Evolutionary conservation across 2,797 vertebrate species (phyloP).

Genomic region (Falco cherrug): DNA sequence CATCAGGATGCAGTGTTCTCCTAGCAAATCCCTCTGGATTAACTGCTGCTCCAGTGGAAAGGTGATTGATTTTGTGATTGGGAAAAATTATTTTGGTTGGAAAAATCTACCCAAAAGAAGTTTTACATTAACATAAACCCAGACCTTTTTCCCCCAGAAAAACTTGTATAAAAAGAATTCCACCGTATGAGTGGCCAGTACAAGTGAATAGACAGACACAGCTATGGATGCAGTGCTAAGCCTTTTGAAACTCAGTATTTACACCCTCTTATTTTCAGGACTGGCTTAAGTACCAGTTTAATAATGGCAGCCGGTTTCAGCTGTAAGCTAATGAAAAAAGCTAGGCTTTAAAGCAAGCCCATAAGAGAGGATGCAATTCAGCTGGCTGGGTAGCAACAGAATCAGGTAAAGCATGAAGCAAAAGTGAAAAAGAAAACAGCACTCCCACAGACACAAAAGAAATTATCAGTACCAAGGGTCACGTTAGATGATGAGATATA

Average conservation of each 20-base stretch:
- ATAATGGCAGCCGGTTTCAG: not conserved
- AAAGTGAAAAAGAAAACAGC: not conserved
- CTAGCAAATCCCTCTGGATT: not conserved
- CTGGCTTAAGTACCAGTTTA: not conserved
- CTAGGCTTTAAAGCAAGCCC: not conserved
- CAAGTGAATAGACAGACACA: not conserved
- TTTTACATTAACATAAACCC: not conserved
- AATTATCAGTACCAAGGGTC: not conserved
- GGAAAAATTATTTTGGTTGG: not conserved
- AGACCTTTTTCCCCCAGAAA: not conserved
- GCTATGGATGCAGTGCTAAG: not conserved
- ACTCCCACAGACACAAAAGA: not conserved
- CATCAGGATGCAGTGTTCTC: not conserved
- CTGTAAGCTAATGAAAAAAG: not conserved
- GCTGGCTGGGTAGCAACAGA: not conserved
- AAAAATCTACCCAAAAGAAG: not conserved
- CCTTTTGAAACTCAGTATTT: not conserved
- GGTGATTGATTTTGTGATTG: not conserved
- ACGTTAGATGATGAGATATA: not conserved
- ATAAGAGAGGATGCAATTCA: not conserved
- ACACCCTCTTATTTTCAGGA: not conserved
- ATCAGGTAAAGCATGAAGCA: not conserved
- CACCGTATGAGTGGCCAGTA: rapidly evolving
- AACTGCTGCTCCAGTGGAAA: not conserved
- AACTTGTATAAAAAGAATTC: not conserved